Evolutionary conservation across 2,888 invertebrate genomes (phyloP).

Genomic region (Cataglyphis albicans): DNA sequence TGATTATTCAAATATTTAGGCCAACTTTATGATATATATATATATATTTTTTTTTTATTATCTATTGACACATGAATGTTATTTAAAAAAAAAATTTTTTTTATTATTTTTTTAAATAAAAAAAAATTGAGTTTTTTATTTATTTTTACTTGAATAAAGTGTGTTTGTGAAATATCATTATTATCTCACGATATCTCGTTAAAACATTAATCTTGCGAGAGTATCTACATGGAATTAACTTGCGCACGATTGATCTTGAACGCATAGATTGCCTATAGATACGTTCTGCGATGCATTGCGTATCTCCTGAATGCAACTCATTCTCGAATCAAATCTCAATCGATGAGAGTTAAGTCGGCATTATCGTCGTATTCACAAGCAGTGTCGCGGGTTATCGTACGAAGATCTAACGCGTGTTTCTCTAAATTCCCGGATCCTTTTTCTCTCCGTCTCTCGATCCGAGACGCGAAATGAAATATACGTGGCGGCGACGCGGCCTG

Average conservation of each 20-base stretch:
- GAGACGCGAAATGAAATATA: slow-evolving; percentile 43
- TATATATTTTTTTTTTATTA: not conserved
- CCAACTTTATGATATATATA: not conserved
- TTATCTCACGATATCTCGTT: slow-evolving; percentile 50
- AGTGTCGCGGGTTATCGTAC: slow-evolving; percentile 31
- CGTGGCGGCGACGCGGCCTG: slow-evolving; percentile 24
- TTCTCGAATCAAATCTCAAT: slow-evolving; percentile 50
- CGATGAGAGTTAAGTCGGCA: slow-evolving; percentile 35
- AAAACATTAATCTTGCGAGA: slow-evolving; percentile 42
- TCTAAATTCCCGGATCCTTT: slow-evolving; percentile 41
- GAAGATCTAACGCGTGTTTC: slow-evolving; percentile 50
- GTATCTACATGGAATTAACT: slow-evolving; percentile 34
- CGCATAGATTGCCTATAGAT: slow-evolving; percentile 37
- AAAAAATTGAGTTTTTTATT: not conserved
- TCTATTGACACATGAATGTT: not conserved
- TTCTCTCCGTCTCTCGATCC: slow-evolving; percentile 1
- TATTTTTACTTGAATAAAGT: slow-evolving; percentile 10
- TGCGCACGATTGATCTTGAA: slow-evolving; percentile 43
- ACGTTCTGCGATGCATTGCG: slow-evolving; percentile 32
- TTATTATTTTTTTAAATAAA: not conserved
- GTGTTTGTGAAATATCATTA: slow-evolving; percentile 16
- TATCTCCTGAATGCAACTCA: slow-evolving; percentile 46
- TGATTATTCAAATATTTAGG: not conserved
- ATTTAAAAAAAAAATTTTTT: too few relatives aligned
- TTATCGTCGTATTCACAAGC: slow-evolving; percentile 38